phyloP scores from a whole-genome alignment of 2,113 vertebrate genomes.

The Catharus bicknelli region DNA sequence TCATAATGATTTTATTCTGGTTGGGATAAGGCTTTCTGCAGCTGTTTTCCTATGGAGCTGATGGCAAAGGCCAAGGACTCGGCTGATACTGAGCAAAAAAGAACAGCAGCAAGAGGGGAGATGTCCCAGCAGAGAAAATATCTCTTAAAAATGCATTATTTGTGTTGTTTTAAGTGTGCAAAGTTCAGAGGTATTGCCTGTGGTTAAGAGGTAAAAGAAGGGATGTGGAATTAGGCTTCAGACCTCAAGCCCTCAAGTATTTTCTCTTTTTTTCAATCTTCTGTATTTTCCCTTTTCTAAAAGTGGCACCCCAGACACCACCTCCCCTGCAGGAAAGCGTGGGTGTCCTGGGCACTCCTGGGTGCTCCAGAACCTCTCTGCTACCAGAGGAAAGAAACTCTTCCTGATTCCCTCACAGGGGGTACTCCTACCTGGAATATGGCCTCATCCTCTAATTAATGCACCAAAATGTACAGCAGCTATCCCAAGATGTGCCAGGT shows the following conservation, averaged over 20 bases:
- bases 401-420: accelerated
- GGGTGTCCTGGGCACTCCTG: neutral
- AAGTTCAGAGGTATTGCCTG: neutral
- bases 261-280: neutral
- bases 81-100: neutral
- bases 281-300: neutral
- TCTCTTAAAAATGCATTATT: neutral
- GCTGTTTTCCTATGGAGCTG: slow-evolving; percentile 51
- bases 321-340: neutral
- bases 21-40: slow-evolving; percentile 51
- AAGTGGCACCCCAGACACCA: accelerated
- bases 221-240: slow-evolving; percentile 42
- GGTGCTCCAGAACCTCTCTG: neutral
- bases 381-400: neutral
- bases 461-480: neutral
- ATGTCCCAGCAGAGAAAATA: neutral
- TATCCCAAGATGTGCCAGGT: neutral
- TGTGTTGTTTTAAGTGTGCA: neutral
- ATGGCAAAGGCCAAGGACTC: neutral
- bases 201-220: slow-evolving; percentile 17
- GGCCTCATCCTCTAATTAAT: neutral
- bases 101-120: neutral
- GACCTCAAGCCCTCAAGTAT: slow-evolving; percentile 28
- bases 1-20: slow-evolving; percentile 67
- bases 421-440: neutral